These are phyloP conservation scores for Maconellicoccus hirsutus DNA, from an alignment of 1,140 invertebrate genomes.

Conservation along the genomic window DNA sequence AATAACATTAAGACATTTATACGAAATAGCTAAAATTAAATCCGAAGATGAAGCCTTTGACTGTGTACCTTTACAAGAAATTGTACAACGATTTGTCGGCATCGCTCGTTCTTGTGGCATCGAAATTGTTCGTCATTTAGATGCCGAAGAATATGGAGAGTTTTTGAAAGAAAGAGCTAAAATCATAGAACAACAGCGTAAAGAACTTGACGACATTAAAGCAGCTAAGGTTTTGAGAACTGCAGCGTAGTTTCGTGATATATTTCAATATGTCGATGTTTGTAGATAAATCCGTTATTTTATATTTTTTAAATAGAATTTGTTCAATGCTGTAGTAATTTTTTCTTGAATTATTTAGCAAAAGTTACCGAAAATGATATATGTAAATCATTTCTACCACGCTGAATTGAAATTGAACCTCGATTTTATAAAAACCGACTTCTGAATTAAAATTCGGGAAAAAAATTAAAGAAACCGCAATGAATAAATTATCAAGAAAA, in stretches of 20 bases:
- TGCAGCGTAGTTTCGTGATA: slow-evolving; percentile 28
- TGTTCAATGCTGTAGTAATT: too few relatives aligned
- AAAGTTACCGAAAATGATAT: too few relatives aligned
- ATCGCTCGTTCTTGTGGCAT: slow-evolving; percentile 69
- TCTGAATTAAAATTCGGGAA: too few relatives aligned
- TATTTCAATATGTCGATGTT: too few relatives aligned
- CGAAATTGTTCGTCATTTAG: slow-evolving; percentile 68
- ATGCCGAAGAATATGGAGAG: slow-evolving; percentile 66
- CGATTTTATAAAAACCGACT: too few relatives aligned
- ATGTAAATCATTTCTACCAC: too few relatives aligned
- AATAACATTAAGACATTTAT: slow-evolving; percentile 90
- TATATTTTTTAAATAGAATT: too few relatives aligned
- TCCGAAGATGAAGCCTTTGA: slow-evolving; percentile 65
- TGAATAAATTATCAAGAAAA: too few relatives aligned
- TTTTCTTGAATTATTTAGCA: too few relatives aligned
- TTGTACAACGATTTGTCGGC: slow-evolving; percentile 68
- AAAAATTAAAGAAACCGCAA: too few relatives aligned
- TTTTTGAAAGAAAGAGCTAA: slow-evolving; percentile 69
- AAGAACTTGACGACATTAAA: slow-evolving; percentile 68
- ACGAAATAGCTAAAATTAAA: slow-evolving; percentile 97
- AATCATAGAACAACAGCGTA: slow-evolving; percentile 60
- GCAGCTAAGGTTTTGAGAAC: slow-evolving; percentile 88
- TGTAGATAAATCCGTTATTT: too few relatives aligned
- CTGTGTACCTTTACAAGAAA: slow-evolving; percentile 52
- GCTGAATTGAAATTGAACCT: too few relatives aligned